Evolutionary conservation across 2,113 vertebrate species (phyloP), one percentile per base, ranked within the genome.

Genomic region (Caretta caretta): DNA sequence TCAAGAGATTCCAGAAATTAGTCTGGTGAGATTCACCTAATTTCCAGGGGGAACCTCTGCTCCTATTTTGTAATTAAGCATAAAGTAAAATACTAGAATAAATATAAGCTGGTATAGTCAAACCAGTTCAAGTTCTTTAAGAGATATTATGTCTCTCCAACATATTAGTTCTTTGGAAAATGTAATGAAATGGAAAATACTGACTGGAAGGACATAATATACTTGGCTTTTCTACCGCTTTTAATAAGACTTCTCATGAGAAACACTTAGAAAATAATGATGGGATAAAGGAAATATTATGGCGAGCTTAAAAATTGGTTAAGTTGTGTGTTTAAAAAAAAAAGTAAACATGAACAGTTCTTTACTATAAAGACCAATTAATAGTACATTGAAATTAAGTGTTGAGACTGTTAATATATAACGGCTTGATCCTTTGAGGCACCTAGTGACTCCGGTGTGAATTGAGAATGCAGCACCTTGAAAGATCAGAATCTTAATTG

Each of bases 31-130:
- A 83, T 2, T 2, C 38, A 46, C 8, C 56, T 88, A 0, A 13
- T 93, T 88, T 88, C 22, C 11, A 69, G 11, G 25, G 75, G 46
- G 42, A 48, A 29, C 3, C 75, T 78, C 42, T 46, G 75, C 82
- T 86, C 86, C 79, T 92, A 50, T 38, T 65, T 54, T 86, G 35
- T 78, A 17, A 86, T 95, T 91, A 49, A 38, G 75, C 42, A 29
- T 59, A 69, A 75, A 86, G 75, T 49, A 80, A 65, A 96, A 75
- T 75, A 27, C 14, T 76, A 78, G 19, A 84, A 79, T 59, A 93
- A 80, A 72, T 88, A 49, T 76, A 87, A 92, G 20, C 42, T 93
- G 16, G 25, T 78, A 25, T 5, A 20, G 19, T 84, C n/a, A 38
- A 84, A 89, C 29, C 27, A 29, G 8, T 84, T 56, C 42, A 19